A percentile compares a stretch with the other conserved stretches of the same genome.
Evolutionary conservation across 2,113 vertebrate species (phyloP).

Genomic region (Mugil cephalus): DNA sequence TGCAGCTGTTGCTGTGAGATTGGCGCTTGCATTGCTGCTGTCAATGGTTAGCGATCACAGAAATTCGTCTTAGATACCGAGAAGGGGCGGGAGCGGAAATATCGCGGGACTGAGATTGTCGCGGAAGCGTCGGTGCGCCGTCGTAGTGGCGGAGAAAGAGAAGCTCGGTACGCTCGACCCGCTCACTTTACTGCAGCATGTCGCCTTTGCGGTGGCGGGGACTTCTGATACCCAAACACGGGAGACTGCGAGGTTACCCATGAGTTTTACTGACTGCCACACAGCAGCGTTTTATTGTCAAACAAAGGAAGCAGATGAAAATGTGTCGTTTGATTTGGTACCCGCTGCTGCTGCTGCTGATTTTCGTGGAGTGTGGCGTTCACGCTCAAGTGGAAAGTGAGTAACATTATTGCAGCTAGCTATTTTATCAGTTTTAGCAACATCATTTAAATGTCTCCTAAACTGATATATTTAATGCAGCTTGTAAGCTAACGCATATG

Average conservation of each 20-base stretch:
- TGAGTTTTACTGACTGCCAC: not conserved
- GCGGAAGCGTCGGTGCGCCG: not conserved
- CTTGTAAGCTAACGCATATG: not conserved
- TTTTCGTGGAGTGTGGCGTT: conserved; percentile 30
- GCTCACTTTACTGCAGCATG: conserved; percentile 47
- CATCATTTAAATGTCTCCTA: no score
- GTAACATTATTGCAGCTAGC: conserved; percentile 21
- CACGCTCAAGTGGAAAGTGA: conserved; percentile 74
- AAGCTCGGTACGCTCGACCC: fast-evolving
- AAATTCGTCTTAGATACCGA: no score
- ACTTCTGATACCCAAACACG: not conserved
- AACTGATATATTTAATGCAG: not conserved
- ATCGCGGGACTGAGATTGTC: conserved; percentile 63
- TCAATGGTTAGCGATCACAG: no score
- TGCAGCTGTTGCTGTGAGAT: no score
- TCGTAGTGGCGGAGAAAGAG: not conserved
- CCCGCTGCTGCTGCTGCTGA: conserved; percentile 18
- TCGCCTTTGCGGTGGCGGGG: not conserved
- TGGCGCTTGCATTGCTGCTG: no score
- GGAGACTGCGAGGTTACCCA: not conserved
- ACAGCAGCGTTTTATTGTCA: not conserved
- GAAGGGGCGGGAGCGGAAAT: not conserved
- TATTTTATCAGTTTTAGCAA: not conserved
- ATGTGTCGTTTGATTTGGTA: conserved; percentile 53
- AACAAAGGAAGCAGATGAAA: conserved; percentile 2